Percentiles rank a stretch among this genome's conserved stretches.
Conservation (phyloP, 1,140 invertebrate species). For the Propsilocerus akamusi region DNA sequence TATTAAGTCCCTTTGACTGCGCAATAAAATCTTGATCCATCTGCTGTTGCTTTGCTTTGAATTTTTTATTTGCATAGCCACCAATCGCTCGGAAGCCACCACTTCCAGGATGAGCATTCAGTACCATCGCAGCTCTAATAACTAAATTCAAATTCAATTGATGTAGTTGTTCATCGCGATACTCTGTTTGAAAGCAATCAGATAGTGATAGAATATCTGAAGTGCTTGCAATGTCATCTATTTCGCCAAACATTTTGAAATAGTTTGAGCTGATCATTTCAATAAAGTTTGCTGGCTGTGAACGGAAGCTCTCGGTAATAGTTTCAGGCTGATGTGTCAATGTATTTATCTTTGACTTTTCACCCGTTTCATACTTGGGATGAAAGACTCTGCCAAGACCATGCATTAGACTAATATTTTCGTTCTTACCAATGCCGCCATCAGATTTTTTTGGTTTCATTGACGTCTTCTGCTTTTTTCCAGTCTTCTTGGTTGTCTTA, state of each 20-base stretch:
- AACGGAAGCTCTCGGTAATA: slow-evolving; percentile 39
- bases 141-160: slow-evolving; percentile 33
- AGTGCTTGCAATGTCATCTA: slow-evolving; percentile 32
- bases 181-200: slow-evolving; percentile 42
- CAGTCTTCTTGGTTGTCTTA: neutral
- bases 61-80: neutral
- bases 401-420: slow-evolving; percentile 48
- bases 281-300: slow-evolving; percentile 38
- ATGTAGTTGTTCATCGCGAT: slow-evolving; percentile 35
- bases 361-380: slow-evolving; percentile 39
- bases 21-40: neutral
- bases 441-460: slow-evolving; percentile 10
- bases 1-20: neutral
- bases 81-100: slow-evolving; percentile 53
- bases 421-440: slow-evolving; percentile 36
- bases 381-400: slow-evolving; percentile 54
- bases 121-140: slow-evolving; percentile 45
- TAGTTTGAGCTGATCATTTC: slow-evolving; percentile 57
- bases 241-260: slow-evolving; percentile 40
- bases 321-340: slow-evolving; percentile 41
- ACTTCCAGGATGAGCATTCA: slow-evolving; percentile 41
- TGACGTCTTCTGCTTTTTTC: slow-evolving; percentile 7
- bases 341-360: slow-evolving; percentile 10
- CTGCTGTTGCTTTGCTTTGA: neutral
- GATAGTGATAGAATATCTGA: slow-evolving; percentile 37